Base-by-base conservation (phyloP, 2,797 vertebrate genomes). In the Percopsis omiscomaycus region DNA sequence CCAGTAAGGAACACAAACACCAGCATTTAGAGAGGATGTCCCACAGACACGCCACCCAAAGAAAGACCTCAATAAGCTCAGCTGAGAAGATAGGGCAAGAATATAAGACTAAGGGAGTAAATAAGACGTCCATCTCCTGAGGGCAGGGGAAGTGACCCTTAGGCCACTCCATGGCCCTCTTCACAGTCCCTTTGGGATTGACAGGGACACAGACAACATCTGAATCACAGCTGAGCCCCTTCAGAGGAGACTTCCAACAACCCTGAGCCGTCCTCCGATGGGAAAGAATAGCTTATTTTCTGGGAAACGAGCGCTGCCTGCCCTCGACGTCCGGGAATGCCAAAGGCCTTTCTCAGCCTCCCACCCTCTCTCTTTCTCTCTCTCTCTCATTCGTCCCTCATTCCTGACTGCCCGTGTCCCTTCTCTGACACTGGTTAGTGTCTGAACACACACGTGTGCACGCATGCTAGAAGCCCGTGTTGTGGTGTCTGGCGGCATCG, bases 321-420 rank as follows among this genome's bases (percentile, higher is more conserved):
- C 77, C 78, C 82, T 84, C 67, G 66, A 69, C 44, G 69, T 85
- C 82, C 60, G 48, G 5, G 68, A 80, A 83, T 85, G 82, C 84
- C 83, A 69, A 59, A 82, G 74, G 86, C 84, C 79, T 79, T 79
- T 85, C 84, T 82, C 83, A 83, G 82, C 79, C 87, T 85, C 80
- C 71, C 61, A 64, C 71, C 78, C 54, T 32, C 14, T 15, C 69
- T 69, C 15, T 14, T 14, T 32, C 61, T 45, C 61, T 57, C 49
- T 28, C 49, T 28, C 22, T 55, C 8, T 53, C 67, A 8, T 1
- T 59, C 22, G 68, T 49, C 55, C 28, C 5, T 56, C 52, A 8
- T 1, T 59, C 22, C 27, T 28, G 3, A 14, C 48, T 70, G 56
- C 76, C 82, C 76, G 64, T 68, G 75, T 78, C 78, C 78, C 83